Base-by-base conservation (phyloP, 2,113 vertebrate genomes). In the Aegypius monachus region DNA sequence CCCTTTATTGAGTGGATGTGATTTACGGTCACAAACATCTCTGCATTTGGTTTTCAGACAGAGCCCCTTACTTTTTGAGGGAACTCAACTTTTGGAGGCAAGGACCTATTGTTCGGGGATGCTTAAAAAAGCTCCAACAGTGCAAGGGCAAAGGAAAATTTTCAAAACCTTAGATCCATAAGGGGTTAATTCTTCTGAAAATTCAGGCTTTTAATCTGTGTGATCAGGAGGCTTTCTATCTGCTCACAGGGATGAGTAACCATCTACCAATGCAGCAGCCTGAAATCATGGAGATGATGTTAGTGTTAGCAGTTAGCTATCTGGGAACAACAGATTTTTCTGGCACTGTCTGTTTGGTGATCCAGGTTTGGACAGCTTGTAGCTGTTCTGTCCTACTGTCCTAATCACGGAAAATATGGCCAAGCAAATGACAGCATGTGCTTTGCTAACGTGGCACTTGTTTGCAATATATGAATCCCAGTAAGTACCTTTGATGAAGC, bases 301-400 rank as follows among this genome's bases (percentile, higher is more conserved):
- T 71, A 50, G 34, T 78, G 87, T 91, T 98, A 61, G 97, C 20
- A 50, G 87, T 94, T 98, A 98, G 98, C 98, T 98, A 95, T 80
- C 92, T 93, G 97, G 93, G 98, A 98, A 98, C 96, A 98, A 98
- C 85, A n/a, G 94, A 63, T 96, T 98, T 97, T 97, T 97, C 97
- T 98, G 97, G 98, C 94, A 96, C 97, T 81, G 45, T 53, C 47
- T 96, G 78, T 97, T 97, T 93, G 97, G 68, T 38, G 62, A 95
- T 67, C 31, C 68, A 88, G 38, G 40, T 56, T 81, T 70, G 52
- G 58, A 72, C 86, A 93, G 56, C 70, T 79, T 90, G 62, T 65
- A 87, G 61, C 42, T 87, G 15, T 85, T 81, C 56, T 88, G 45
- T 56, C 77, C 73, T 67, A 53, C 53, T 5, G 1, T 63, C 48